Evolutionary conservation across 2,113 vertebrate genomes (phyloP).

Genomic region (Camelus bactrianus): DNA sequence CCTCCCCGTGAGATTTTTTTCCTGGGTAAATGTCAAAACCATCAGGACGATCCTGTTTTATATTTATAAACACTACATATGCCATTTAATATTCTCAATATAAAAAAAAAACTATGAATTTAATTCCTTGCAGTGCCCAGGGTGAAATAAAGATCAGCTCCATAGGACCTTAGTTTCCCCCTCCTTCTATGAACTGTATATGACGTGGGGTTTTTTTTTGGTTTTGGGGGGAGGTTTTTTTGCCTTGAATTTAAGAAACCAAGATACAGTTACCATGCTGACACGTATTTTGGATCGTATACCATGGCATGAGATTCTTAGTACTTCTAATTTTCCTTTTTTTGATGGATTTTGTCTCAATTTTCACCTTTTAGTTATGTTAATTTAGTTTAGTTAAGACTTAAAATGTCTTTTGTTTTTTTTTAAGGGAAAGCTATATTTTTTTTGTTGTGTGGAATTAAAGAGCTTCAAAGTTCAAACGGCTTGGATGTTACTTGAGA

Average conservation of each 20-base stretch:
- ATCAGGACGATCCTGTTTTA: not conserved
- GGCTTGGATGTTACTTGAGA: not conserved
- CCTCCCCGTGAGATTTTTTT: not conserved
- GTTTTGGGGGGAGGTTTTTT: not conserved
- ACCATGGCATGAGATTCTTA: not conserved
- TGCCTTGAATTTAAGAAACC: not conserved
- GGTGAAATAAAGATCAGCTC: not conserved
- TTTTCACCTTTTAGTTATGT: not conserved
- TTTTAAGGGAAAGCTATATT: not conserved
- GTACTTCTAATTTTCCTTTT: not conserved
- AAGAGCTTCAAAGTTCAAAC: not conserved
- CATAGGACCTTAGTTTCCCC: not conserved
- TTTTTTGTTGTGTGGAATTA: not conserved
- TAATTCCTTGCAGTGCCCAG: not conserved
- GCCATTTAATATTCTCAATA: not conserved
- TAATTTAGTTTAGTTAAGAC: not conserved
- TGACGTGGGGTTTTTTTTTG: not conserved
- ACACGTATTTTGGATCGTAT: not conserved
- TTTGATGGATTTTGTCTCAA: not conserved
- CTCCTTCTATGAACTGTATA: not conserved
- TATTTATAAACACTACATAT: not conserved
- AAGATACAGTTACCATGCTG: not conserved
- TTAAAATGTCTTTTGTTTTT: not conserved
- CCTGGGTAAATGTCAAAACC: not conserved
- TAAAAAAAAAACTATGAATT: not conserved